Conservation (phyloP, 2,888 invertebrate genomes). For the Frankliniella fusca region DNA sequence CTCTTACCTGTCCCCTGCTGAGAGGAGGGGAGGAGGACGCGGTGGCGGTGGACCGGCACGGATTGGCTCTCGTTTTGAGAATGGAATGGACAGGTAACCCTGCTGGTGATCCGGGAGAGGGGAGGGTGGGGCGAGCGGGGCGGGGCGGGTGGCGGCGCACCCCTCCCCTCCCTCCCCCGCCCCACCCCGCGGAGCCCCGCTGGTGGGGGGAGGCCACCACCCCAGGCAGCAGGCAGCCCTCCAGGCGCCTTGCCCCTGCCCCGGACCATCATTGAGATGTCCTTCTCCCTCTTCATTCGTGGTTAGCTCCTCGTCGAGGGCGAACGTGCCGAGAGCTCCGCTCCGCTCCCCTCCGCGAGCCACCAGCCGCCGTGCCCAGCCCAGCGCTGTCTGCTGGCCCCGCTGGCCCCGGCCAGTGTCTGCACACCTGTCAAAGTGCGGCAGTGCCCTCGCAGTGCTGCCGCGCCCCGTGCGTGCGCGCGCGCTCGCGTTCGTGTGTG, state of each 20-base stretch:
- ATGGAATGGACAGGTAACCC: conserved; percentile 24
- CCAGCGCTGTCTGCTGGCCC: no score
- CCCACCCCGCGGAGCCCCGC: background rate
- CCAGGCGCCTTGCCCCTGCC: background rate
- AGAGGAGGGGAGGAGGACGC: background rate
- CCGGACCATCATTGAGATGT: conserved; percentile 17
- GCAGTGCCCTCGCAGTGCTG: background rate
- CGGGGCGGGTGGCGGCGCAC: background rate
- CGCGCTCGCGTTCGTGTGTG: background rate
- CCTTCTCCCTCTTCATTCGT: conserved; percentile 16
- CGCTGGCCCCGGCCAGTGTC: background rate
- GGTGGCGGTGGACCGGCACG: background rate
- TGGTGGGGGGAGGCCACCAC: conserved; percentile 1
- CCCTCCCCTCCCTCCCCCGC: conserved; percentile 2
- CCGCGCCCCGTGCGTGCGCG: background rate
- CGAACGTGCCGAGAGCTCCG: background rate
- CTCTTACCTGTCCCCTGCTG: background rate
- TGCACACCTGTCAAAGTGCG: background rate
- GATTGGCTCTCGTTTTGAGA: conserved; percentile 22
- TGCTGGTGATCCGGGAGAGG: background rate
- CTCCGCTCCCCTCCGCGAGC: background rate
- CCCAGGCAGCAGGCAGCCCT: background rate
- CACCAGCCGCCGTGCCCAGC: background rate
- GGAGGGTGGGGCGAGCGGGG: background rate
- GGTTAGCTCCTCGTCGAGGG: conserved; percentile 4